Evolutionary conservation across 2,888 invertebrate genomes (phyloP).

Genomic region (Quadriops clusia): DNA sequence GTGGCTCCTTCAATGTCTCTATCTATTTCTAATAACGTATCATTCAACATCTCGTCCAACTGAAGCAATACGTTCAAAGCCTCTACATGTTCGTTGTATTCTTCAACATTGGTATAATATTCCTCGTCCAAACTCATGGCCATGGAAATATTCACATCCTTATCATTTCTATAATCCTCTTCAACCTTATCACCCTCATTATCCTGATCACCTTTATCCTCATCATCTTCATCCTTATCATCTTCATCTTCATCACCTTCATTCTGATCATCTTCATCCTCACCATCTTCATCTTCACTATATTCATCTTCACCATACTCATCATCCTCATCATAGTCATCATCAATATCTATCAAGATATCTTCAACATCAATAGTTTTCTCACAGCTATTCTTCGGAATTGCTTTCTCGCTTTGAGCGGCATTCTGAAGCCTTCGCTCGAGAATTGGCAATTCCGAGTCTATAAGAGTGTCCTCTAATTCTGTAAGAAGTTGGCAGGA

Average conservation of each 20-base stretch:
- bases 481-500: constrained; percentile 14
- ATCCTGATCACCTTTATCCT: too few species aligned
- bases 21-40: constrained; percentile 37
- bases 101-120: background rate
- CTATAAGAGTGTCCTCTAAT: constrained; percentile 27
- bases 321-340: constrained; percentile 16
- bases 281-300: constrained; percentile 14
- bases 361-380: constrained; percentile 30
- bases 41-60: constrained; percentile 47
- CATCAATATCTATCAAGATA: constrained; percentile 31
- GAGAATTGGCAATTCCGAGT: constrained; percentile 30
- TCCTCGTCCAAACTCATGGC: too few species aligned
- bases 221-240: constrained; percentile 7
- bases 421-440: constrained; percentile 30
- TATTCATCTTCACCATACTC: too few species aligned
- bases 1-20: constrained; percentile 37
- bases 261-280: constrained; percentile 4
- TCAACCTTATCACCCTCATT: too few species aligned
- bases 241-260: constrained; percentile 7
- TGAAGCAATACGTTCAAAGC: constrained; percentile 45
- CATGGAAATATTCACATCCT: too few species aligned
- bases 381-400: constrained; percentile 7
- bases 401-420: constrained; percentile 8
- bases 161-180: too few species aligned
- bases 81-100: constrained; percentile 21